Evolutionary conservation across 92 coral and sea anemone species (phyloP).

Genomic region (Siderastrea siderea): DNA sequence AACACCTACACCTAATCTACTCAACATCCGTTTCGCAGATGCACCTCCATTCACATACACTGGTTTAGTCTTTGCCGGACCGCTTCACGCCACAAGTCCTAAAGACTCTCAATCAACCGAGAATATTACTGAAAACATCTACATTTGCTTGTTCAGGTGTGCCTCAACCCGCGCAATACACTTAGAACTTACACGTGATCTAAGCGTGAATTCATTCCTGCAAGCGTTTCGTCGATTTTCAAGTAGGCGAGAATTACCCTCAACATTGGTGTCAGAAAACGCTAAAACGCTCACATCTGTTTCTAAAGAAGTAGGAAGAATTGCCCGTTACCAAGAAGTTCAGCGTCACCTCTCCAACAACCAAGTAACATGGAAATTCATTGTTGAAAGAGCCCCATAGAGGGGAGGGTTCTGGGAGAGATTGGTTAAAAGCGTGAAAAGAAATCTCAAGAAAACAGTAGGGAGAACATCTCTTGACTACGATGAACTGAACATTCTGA

Average conservation of each 20-base stretch:
- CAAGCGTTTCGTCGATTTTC: conserved; percentile 67
- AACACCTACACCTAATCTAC: neutral
- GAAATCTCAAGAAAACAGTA: conserved; percentile 54
- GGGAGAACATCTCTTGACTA: conserved; percentile 57
- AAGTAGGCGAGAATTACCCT: conserved; percentile 71
- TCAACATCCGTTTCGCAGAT: neutral
- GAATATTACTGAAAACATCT: conserved; percentile 20
- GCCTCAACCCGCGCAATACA: conserved; percentile 61
- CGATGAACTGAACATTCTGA: conserved; percentile 57
- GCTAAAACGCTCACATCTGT: conserved; percentile 70
- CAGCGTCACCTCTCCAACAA: conserved; percentile 46
- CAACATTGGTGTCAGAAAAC: conserved; percentile 66
- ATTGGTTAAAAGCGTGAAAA: conserved; percentile 54
- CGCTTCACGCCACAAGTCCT: conserved; percentile 5
- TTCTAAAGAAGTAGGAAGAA: conserved; percentile 40
- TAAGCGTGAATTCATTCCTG: conserved; percentile 48
- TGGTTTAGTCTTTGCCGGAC: conserved; percentile 66
- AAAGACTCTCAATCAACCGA: neutral
- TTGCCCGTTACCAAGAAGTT: conserved; percentile 54
- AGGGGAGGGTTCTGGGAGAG: conserved; percentile 84
- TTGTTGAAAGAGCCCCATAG: conserved; percentile 76
- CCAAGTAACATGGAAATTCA: conserved; percentile 43
- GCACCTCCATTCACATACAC: conserved; percentile 62
- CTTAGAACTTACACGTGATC: conserved; percentile 57
- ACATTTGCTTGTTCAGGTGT: conserved; percentile 55